These are phyloP conservation scores for Dolomedes plantarius DNA, from an alignment of 2,888 invertebrate genomes.

Conservation along the genomic window DNA sequence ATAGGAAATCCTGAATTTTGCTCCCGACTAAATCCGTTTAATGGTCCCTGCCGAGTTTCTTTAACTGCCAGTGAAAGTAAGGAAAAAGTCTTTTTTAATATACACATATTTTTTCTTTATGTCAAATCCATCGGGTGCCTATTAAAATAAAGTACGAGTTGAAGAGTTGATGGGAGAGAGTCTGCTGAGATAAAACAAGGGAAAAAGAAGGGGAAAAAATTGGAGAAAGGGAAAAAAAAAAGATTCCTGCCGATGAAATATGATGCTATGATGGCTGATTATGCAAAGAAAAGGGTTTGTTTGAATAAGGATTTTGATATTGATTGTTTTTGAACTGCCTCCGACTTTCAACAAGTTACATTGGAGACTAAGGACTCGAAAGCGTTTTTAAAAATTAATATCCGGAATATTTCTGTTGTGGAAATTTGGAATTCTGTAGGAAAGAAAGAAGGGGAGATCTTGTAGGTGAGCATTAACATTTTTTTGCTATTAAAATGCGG, in stretches of 20 bases:
- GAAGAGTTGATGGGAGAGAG: constrained; percentile 60
- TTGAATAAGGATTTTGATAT: constrained; percentile 69
- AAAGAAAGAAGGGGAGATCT: neutral
- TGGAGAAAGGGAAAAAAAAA: constrained; percentile 16
- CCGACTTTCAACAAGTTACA: constrained; percentile 66
- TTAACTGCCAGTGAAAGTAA: constrained; percentile 60
- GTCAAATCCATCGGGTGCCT: constrained; percentile 70
- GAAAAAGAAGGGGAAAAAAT: neutral
- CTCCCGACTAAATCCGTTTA: constrained; percentile 71
- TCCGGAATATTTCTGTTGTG: neutral
- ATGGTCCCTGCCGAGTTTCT: constrained; percentile 67
- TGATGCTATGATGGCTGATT: constrained; percentile 70
- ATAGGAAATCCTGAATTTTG: constrained; percentile 71
- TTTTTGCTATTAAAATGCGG: neutral
- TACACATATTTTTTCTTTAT: constrained; percentile 71
- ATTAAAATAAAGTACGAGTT: constrained; percentile 71
- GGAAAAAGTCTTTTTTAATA: constrained; percentile 58
- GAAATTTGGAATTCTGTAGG: constrained; percentile 3
- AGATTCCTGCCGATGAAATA: constrained; percentile 71
- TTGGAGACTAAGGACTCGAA: constrained; percentile 32
- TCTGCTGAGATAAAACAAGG: constrained; percentile 21
- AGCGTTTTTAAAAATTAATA: constrained; percentile 16
- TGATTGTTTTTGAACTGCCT: constrained; percentile 69
- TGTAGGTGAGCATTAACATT: neutral
- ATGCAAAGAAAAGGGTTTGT: constrained; percentile 67